phyloP scores from a whole-genome alignment of 2,113 vertebrate species.

The Bos javanicus region DNA sequence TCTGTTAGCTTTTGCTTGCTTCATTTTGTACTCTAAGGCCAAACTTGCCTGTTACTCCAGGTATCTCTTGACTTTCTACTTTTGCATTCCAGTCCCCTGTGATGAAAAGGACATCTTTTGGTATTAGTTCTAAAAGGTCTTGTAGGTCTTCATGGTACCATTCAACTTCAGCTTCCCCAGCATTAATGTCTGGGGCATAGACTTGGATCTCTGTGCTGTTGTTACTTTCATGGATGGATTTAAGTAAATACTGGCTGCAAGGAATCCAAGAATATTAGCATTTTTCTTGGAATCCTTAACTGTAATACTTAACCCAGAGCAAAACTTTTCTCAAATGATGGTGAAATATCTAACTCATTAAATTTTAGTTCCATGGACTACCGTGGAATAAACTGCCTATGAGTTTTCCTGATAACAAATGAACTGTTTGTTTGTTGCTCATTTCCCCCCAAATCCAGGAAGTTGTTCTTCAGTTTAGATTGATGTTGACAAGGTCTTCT shows the following conservation, averaged over 20 bases:
- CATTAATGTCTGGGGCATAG: neutral
- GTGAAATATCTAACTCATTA: conserved; percentile 9
- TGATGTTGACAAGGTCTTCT: conserved; percentile 42
- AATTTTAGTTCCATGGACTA: neutral
- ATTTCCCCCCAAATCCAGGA: conserved; percentile 39
- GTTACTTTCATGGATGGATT: neutral
- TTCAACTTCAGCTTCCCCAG: neutral
- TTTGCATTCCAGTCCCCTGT: neutral
- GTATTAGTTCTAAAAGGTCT: neutral
- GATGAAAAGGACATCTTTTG: neutral
- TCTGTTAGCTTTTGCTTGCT: neutral
- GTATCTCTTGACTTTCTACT: neutral
- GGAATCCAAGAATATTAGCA: neutral
- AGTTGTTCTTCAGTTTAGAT: conserved; percentile 69
- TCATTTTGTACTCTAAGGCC: neutral
- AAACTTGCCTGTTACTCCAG: neutral
- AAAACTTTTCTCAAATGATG: neutral
- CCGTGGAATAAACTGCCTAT: neutral
- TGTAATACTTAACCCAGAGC: neutral
- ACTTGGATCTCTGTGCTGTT: neutral
- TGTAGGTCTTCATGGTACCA: neutral
- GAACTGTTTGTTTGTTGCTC: conserved; percentile 44
- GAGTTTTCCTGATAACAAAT: conserved; percentile 10
- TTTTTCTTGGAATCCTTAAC: conserved; percentile 28
- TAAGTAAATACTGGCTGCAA: conserved; percentile 20